Evolutionary conservation across 2,113 vertebrate genomes (phyloP).

Genomic region (Planiliza haematocheilus): DNA sequence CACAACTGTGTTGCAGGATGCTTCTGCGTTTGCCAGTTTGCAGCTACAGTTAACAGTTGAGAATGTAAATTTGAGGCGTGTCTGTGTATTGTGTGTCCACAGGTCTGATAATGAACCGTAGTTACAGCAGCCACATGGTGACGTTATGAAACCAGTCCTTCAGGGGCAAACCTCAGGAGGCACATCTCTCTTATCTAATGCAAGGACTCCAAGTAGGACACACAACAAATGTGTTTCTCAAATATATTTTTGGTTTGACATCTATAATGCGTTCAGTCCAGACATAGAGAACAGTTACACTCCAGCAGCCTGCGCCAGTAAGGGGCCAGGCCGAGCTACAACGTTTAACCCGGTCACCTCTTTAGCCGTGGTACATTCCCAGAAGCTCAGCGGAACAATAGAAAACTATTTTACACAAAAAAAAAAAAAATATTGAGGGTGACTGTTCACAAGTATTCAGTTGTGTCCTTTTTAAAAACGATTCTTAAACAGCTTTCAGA

Average conservation of each 20-base stretch:
- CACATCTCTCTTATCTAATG: not conserved
- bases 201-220: slow-evolving; percentile 36
- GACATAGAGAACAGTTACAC: slow-evolving; percentile 62
- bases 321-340: slow-evolving; percentile 14
- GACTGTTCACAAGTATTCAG: slow-evolving; percentile 62
- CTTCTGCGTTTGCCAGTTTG: no score
- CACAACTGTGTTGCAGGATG: no score
- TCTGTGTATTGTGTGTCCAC: not conserved
- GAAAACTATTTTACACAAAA: slow-evolving; percentile 72
- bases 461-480: slow-evolving; percentile 60
- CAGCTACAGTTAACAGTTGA: no score
- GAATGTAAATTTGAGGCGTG: no score
- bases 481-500: slow-evolving; percentile 54
- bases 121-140: not conserved
- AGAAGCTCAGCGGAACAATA: slow-evolving; percentile 68
- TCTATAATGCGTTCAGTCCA: slow-evolving; percentile 78
- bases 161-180: not conserved
- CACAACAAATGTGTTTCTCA: slow-evolving; percentile 59
- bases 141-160: not conserved
- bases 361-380: slow-evolving; percentile 65
- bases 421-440: slow-evolving; percentile 52
- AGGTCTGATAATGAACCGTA: not conserved
- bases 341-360: slow-evolving; percentile 29
- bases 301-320: slow-evolving; percentile 37
- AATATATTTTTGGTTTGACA: slow-evolving; percentile 85